These are phyloP conservation scores for Drosophila neonasuta DNA, from an alignment of 2,888 invertebrate genomes.

Conservation along the genomic window DNA sequence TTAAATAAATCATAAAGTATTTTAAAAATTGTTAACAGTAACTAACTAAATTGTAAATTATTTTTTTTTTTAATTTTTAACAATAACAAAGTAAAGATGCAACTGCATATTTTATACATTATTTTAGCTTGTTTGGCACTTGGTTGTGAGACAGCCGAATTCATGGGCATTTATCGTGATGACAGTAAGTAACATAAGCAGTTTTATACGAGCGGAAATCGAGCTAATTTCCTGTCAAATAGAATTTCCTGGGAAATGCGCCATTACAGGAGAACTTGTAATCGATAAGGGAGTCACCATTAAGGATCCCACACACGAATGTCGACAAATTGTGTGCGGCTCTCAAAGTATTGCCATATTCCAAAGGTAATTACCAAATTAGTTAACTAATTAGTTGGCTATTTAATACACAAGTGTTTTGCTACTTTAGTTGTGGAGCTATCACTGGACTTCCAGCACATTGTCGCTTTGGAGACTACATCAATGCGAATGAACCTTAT, in stretches of 20 bases:
- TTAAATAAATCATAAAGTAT: neutral
- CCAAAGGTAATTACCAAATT: constrained; percentile 42
- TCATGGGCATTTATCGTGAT: constrained; percentile 30
- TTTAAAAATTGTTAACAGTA: neutral
- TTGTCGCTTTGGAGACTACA: constrained; percentile 34
- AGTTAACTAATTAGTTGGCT: neutral
- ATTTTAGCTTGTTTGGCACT: neutral
- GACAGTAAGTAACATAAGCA: constrained; percentile 34
- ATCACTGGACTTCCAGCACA: neutral
- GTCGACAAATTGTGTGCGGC: constrained; percentile 60
- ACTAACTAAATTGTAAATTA: neutral
- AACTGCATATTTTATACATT: neutral
- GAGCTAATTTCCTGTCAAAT: neutral
- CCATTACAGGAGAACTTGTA: constrained; percentile 33
- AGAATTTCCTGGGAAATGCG: constrained; percentile 61
- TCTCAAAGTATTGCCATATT: constrained; percentile 26
- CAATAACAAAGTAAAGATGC: neutral
- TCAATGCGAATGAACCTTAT: constrained; percentile 38
- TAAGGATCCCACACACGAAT: constrained; percentile 57
- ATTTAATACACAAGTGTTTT: neutral
- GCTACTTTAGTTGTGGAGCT: constrained; percentile 50
- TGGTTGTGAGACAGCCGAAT: constrained; percentile 32
- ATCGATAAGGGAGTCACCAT: constrained; percentile 48
- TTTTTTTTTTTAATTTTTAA: neutral
- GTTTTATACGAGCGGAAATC: neutral